phyloP scores from a whole-genome alignment of 2,888 invertebrate species.

The Cheilosia scutellata region DNA sequence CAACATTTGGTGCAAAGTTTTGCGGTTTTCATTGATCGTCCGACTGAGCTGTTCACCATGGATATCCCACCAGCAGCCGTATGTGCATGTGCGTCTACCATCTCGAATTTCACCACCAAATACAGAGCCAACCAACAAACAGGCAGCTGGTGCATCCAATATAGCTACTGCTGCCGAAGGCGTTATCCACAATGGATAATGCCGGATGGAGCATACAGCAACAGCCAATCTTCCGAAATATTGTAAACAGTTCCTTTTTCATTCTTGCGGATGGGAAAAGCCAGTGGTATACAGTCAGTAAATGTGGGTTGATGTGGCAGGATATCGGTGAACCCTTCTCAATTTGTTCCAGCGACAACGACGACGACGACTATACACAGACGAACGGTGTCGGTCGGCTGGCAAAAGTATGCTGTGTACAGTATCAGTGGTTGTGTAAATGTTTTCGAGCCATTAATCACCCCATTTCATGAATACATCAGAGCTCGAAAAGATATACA shows the following conservation, averaged over 20 bases:
- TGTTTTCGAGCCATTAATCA: constrained; percentile 84
- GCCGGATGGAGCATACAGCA: constrained; percentile 44
- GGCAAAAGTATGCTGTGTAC: constrained; percentile 64
- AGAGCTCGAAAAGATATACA: constrained; percentile 73
- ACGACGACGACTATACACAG: background rate
- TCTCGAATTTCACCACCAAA: constrained; percentile 66
- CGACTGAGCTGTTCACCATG: constrained; percentile 47
- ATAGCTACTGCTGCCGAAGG: constrained; percentile 66
- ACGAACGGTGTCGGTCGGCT: constrained; percentile 8
- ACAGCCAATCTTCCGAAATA: constrained; percentile 73
- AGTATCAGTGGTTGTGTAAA: constrained; percentile 81
- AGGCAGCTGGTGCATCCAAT: constrained; percentile 55
- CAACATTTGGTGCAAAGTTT: constrained; percentile 72
- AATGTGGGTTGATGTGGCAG: constrained; percentile 65
- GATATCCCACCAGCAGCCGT: constrained; percentile 27
- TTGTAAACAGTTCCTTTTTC: constrained; percentile 68
- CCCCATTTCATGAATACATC: constrained; percentile 84
- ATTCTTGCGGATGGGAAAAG: constrained; percentile 48
- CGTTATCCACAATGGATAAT: constrained; percentile 75
- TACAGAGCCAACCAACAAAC: constrained; percentile 63
- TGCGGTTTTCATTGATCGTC: constrained; percentile 73
- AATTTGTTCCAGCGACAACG: constrained; percentile 60
- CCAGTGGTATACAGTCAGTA: constrained; percentile 26
- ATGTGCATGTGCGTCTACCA: constrained; percentile 45
- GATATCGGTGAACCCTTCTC: constrained; percentile 76